Evolutionary conservation across 1,140 invertebrate species (phyloP), one percentile per base, ranked within the genome.

Genomic region (Triops longicaudatus): DNA sequence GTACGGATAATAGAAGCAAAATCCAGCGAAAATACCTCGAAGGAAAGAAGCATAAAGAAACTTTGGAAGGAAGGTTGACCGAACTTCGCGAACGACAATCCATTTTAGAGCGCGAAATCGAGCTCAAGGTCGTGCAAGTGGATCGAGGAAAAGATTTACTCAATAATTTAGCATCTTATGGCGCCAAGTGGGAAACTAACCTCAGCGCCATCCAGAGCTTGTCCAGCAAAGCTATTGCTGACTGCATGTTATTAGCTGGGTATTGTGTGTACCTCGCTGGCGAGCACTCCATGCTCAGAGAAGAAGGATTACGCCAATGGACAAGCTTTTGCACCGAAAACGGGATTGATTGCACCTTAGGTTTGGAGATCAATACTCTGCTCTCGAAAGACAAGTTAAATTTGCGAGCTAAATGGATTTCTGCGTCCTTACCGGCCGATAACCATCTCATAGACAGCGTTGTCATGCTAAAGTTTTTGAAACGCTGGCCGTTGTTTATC

Each of bases 71-170:
- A 17, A 63, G 17, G 14, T 17, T 63, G 50, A 63, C 17, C 50
- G 17, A 17, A 63, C 10, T 22, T 14, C 50, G 50, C 6, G 10
- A 63, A 22, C 50, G 50, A 17, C 50, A 63, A 17, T n/a, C 14
- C 14, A 17, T 63, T 22, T 63, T 63, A 14, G 50, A 63, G 17
- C 50, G 50, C 10, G 50, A 63, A 14, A 63, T 63, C 6, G 50
- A 63, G 22, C 22, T 63, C 17, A 63, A 63, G 17, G 2, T 63
- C 14, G 50, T 63, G n/a, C 77, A 75, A 50, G 63, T 75, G 27
- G 74, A 78, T 73, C 72, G 76, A 1, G 76, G 72, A 31, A 77
- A 43, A 73, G 76, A 77, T 44, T 73, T 77, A 22, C 76, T 77
- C 37, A 26, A 27, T 26, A 77, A 72, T 43, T 11, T 77, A 26